Conservation (phyloP, 2,113 vertebrate genomes). For the Enhydra lutris region DNA sequence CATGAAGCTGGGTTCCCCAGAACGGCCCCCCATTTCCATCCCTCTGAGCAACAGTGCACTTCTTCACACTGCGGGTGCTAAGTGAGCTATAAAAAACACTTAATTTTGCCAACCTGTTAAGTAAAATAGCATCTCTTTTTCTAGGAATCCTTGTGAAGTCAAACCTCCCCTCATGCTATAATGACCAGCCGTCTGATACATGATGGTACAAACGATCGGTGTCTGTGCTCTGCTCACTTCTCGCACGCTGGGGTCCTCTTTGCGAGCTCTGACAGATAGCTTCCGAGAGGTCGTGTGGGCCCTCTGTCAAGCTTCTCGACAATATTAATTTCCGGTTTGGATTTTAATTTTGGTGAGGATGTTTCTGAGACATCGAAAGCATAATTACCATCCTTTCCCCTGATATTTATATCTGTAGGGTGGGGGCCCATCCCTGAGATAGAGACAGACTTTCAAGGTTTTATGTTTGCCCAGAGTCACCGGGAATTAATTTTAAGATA, state of each 20-base stretch:
- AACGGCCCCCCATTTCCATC: neutral
- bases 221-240: too few species aligned
- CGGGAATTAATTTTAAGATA: neutral
- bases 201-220: accelerated
- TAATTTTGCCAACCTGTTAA: neutral
- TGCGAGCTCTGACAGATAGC: accelerated
- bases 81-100: neutral
- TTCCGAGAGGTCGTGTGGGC: too few species aligned
- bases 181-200: accelerated
- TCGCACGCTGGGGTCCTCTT: accelerated
- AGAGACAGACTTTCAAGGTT: accelerated
- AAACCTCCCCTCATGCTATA: neutral
- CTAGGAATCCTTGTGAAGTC: neutral
- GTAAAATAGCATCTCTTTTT: neutral
- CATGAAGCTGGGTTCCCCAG: neutral
- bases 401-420: accelerated
- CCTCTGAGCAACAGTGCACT: too few species aligned
- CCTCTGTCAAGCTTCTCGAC: neutral
- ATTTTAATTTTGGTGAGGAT: neutral
- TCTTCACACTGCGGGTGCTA: accelerated
- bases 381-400: too few species aligned
- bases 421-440: too few species aligned
- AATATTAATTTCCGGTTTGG: neutral
- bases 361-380: neutral
- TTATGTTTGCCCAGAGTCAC: neutral